Base-by-base conservation (phyloP, 2,888 invertebrate genomes). In the Arge pagana region DNA sequence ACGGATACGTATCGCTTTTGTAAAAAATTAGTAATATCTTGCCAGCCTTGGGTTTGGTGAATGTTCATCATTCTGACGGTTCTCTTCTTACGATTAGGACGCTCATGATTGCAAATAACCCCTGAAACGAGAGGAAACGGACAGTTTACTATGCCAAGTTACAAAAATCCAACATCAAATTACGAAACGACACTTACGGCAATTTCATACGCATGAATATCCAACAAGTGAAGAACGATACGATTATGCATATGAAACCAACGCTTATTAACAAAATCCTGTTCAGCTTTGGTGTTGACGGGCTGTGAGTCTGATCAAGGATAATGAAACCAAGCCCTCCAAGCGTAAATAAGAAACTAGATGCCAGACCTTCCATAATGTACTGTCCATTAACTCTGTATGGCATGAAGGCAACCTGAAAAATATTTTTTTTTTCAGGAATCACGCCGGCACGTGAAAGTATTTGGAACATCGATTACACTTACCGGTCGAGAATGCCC, bases 181-280 rank as follows among this genome's bases (percentile, higher is more conserved):
- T 3, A 24, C 15, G 11, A 23, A 36, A 3, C 24, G 24, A 52
- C 49, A 77, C 80, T 78, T 73, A 82, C 71, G 98, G 98, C 62
- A 99, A 77, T 79, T 98, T 98, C 93, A 99, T 98, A 65, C 93
- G 85, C 96, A 98, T 98, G 75, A 99, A 98, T 56, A 97, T 88
- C 89, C 96, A 93, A 57, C 96, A 96, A 35, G 95, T 94, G 65
- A 93, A 90, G 79, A 96, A 98, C 3, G 96, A 96, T 4, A 98
- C 88, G 23, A 96, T 78, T 55, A 98, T 91, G 69, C 93, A 93
- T 35, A 94, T 84, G 71, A 96, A 95, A 33, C 96, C 96, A 57
- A 97, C 89, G 54, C 88, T 88, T 54, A 93, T 89, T 15, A 98
- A 83, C 37, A 99, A 80, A 57, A 96, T 86, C 63, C 96, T 83